A percentile compares a stretch with the other conserved stretches of the same genome.
Conservation (phyloP, 2,888 invertebrate species). For the Drosophila algonquin region DNA sequence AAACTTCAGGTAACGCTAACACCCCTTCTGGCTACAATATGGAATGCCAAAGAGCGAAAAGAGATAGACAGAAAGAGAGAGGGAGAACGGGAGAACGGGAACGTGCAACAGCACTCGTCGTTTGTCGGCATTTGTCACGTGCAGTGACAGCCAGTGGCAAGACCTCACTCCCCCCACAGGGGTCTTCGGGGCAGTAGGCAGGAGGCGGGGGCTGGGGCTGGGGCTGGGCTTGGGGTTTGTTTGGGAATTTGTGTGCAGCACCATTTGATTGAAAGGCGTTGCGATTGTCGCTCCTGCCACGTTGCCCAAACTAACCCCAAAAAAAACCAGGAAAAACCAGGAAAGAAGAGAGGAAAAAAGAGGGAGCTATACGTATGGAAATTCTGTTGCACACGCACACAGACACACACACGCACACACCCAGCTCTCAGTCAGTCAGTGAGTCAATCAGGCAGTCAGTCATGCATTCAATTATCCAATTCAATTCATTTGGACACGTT, state of each 20-base stretch:
- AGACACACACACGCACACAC: slow-evolving; percentile 39
- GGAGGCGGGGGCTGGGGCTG: too few species aligned
- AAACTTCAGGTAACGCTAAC: slow-evolving; percentile 30
- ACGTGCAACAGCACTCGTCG: slow-evolving; percentile 43
- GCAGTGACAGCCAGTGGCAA: slow-evolving; percentile 54
- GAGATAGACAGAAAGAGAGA: not conserved
- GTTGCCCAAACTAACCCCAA: slow-evolving; percentile 28
- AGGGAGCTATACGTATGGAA: slow-evolving; percentile 10
- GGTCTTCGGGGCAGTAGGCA: too few species aligned
- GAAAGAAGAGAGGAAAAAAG: slow-evolving; percentile 1
- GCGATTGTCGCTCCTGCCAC: slow-evolving; percentile 42
- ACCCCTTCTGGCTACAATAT: slow-evolving; percentile 31
- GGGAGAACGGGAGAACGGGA: slow-evolving; percentile 2
- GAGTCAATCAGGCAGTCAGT: slow-evolving; percentile 41
- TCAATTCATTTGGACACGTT: slow-evolving; percentile 51
- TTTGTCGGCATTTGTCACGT: slow-evolving; percentile 71
- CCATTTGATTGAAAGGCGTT: slow-evolving; percentile 73
- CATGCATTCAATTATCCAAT: slow-evolving; percentile 49
- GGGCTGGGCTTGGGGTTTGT: slow-evolving; percentile 33
- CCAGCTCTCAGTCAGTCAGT: slow-evolving; percentile 20
- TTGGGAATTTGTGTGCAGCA: slow-evolving; percentile 57
- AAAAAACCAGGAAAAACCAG: slow-evolving; percentile 14
- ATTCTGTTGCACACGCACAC: slow-evolving; percentile 29
- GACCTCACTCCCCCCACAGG: not conserved
- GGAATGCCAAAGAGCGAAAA: slow-evolving; percentile 14